Percentiles rank a stretch among this genome's conserved stretches.
phyloP scores from a whole-genome alignment of 2,113 vertebrate species.

The Apteryx mantelli region DNA sequence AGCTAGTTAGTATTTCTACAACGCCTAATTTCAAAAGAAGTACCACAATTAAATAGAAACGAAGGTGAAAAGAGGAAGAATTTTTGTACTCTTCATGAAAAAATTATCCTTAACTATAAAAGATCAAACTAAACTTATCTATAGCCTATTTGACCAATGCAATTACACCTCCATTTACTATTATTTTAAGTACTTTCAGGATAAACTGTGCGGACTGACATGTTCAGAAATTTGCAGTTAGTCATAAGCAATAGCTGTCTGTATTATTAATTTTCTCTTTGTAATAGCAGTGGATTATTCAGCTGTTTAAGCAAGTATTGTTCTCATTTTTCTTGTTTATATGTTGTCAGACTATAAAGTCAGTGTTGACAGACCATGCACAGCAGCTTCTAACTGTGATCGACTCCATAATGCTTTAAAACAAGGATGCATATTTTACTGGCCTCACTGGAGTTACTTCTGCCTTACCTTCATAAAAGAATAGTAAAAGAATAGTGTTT shows the following conservation, averaged over 20 bases:
- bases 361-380: background rate
- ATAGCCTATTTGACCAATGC: background rate
- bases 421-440: background rate
- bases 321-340: conserved; percentile 33
- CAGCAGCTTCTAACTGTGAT: background rate
- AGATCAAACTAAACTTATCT: conserved; percentile 2
- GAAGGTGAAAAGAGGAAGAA: background rate
- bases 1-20: background rate
- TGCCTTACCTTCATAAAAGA: background rate
- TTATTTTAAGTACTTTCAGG: background rate
- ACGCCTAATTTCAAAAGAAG: background rate
- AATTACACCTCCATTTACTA: background rate
- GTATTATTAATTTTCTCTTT: conserved; percentile 42
- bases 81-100: background rate
- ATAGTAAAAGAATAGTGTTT: background rate
- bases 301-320: background rate
- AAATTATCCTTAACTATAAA: background rate
- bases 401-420: background rate
- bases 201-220: conserved; percentile 27
- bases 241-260: background rate
- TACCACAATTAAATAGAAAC: background rate
- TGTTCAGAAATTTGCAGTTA: conserved; percentile 39
- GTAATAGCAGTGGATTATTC: conserved; percentile 36
- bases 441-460: background rate
- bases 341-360: conserved; percentile 10